Conservation (phyloP, 1,140 invertebrate genomes). For the Drosophila sechellia region DNA sequence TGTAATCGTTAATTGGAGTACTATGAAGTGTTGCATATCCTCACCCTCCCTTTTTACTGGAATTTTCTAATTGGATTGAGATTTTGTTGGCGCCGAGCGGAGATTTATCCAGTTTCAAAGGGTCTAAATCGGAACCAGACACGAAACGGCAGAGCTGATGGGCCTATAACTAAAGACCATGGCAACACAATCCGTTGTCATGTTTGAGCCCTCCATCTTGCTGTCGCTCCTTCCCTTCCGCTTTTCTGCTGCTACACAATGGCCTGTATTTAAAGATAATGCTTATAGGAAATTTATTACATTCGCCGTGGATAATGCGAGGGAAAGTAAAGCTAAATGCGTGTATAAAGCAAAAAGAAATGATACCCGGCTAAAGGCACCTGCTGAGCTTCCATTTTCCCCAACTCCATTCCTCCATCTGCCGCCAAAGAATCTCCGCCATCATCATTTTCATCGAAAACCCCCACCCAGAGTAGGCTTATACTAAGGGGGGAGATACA, state of each 20-base stretch:
- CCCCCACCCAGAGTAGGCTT: not conserved
- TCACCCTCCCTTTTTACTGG: not conserved
- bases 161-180: slow-evolving; percentile 37
- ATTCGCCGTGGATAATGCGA: slow-evolving; percentile 40
- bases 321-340: slow-evolving; percentile 61
- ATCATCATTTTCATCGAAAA: slow-evolving; percentile 46
- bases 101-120: slow-evolving; percentile 45
- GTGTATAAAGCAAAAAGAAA: slow-evolving; percentile 67
- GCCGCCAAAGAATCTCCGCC: slow-evolving; percentile 29
- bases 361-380: slow-evolving; percentile 51
- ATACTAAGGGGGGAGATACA: slow-evolving; percentile 1
- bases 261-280: slow-evolving; percentile 67
- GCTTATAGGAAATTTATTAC: slow-evolving; percentile 75
- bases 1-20: slow-evolving; percentile 41
- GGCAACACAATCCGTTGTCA: slow-evolving; percentile 39
- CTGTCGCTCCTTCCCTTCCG: not conserved
- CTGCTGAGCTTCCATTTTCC: slow-evolving; percentile 34
- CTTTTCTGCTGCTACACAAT: slow-evolving; percentile 15
- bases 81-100: slow-evolving; percentile 16
- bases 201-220: slow-evolving; percentile 23
- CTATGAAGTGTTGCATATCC: not conserved
- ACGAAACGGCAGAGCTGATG: slow-evolving; percentile 30
- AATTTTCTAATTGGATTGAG: slow-evolving; percentile 42
- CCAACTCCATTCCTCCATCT: not conserved
- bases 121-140: slow-evolving; percentile 30